Conservation (phyloP, 2,113 vertebrate genomes). For the Dascyllus trimaculatus region DNA sequence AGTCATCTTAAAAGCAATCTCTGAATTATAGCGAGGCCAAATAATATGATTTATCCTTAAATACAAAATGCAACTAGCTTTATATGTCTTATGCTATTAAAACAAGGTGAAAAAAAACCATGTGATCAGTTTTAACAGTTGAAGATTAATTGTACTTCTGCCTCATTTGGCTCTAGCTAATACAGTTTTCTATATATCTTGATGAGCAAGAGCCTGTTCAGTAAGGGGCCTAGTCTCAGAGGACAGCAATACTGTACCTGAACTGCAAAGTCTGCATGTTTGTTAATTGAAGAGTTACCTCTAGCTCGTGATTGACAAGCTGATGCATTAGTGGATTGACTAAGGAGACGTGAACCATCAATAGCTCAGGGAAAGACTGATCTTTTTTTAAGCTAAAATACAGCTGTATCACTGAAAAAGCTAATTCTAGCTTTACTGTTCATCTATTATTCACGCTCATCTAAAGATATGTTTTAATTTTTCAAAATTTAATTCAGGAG, state of each 20-base stretch:
- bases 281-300: slow-evolving; percentile 34
- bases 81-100: not conserved
- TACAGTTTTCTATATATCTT: slow-evolving; percentile 9
- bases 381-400: not conserved
- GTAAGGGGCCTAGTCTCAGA: slow-evolving; percentile 17
- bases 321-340: slow-evolving; percentile 50
- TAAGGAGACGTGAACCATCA: slow-evolving; percentile 3
- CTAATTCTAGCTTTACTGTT: not conserved
- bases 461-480: too few relatives aligned
- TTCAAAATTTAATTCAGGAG: too few relatives aligned
- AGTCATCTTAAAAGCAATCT: not conserved
- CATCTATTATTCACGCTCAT: too few relatives aligned
- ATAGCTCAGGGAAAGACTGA: slow-evolving; percentile 9
- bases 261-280: slow-evolving; percentile 41
- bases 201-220: slow-evolving; percentile 30
- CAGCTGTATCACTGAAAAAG: not conserved
- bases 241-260: slow-evolving; percentile 24
- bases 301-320: slow-evolving; percentile 23
- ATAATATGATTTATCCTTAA: not conserved
- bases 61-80: not conserved
- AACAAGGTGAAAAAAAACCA: not conserved
- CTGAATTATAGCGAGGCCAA: not conserved
- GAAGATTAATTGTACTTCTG: not conserved
- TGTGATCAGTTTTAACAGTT: not conserved
- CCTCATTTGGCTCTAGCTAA: not conserved